Conservation (phyloP, 1,140 invertebrate species). For the Drosophila repletoides region DNA sequence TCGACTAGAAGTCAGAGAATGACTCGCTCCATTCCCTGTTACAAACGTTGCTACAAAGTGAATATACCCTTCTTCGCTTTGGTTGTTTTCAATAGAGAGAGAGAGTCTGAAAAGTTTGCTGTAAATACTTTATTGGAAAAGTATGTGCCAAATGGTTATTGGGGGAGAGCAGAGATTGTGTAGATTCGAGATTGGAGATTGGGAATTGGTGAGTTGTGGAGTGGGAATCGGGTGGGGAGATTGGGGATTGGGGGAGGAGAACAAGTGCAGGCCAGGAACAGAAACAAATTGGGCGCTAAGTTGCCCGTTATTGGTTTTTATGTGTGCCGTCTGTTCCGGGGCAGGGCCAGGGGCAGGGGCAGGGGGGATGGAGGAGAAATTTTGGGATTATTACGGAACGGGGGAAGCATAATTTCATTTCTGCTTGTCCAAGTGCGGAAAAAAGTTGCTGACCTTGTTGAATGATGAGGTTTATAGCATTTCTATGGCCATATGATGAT, state of each 20-base stretch:
- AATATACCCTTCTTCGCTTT: no score
- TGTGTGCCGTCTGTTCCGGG: constrained; percentile 18
- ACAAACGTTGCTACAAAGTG: no score
- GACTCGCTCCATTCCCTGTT: no score
- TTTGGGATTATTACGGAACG: no score
- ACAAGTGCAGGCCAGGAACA: constrained; percentile 1
- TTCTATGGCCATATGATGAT: constrained; percentile 57
- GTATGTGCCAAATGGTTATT: constrained; percentile 80
- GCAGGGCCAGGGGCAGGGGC: not conserved
- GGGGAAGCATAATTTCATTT: constrained; percentile 61
- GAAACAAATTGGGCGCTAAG: constrained; percentile 79
- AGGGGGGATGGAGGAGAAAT: not conserved
- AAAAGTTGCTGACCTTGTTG: constrained; percentile 56
- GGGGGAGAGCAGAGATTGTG: constrained; percentile 18
- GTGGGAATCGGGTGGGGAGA: no score
- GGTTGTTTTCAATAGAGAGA: no score
- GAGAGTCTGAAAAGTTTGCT: constrained; percentile 35
- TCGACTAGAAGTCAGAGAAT: no score
- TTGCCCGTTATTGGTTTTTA: constrained; percentile 72
- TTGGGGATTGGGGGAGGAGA: not conserved
- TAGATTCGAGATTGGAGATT: no score
- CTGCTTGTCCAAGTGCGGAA: constrained; percentile 37
- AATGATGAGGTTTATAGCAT: no score
- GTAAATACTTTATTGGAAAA: constrained; percentile 80
- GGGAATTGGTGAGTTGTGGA: no score